Evolutionary conservation across 1,140 invertebrate species (phyloP).

Genomic region (Colletes latitarsis): DNA sequence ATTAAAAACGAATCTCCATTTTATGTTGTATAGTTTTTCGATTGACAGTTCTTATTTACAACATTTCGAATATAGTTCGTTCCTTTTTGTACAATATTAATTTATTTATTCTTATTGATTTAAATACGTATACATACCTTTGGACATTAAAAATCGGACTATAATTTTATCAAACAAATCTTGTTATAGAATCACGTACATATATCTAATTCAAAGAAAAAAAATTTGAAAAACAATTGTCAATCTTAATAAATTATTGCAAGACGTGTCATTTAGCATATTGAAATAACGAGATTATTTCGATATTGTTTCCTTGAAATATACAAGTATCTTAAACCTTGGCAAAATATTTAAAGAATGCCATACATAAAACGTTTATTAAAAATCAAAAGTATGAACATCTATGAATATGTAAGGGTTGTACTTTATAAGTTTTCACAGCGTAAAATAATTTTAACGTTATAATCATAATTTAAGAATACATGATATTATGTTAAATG

Average conservation of each 20-base stretch:
- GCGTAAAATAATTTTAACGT: constrained; percentile 15
- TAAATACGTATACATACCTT: neutral
- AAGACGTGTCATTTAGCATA: neutral
- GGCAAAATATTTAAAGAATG: neutral
- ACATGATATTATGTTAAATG: constrained; percentile 6
- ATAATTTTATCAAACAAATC: neutral
- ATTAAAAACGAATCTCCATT: neutral
- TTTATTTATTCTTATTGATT: neutral
- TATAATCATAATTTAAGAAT: constrained; percentile 14
- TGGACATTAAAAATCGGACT: constrained; percentile 7
- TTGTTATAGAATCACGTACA: neutral
- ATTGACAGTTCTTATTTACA: neutral
- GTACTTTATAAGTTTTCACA: neutral
- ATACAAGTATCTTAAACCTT: neutral
- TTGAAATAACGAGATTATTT: constrained; percentile 10
- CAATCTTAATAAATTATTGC: neutral
- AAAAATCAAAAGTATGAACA: constrained; percentile 26
- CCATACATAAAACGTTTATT: constrained; percentile 8
- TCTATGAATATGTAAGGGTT: neutral
- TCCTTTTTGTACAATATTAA: neutral
- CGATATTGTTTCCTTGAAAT: constrained; percentile 1
- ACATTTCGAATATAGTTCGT: neutral
- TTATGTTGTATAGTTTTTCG: neutral
- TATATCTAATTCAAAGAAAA: neutral
- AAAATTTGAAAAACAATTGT: neutral